Base-by-base conservation (phyloP, 2,888 invertebrate genomes). In the Sepiola atlantica region DNA sequence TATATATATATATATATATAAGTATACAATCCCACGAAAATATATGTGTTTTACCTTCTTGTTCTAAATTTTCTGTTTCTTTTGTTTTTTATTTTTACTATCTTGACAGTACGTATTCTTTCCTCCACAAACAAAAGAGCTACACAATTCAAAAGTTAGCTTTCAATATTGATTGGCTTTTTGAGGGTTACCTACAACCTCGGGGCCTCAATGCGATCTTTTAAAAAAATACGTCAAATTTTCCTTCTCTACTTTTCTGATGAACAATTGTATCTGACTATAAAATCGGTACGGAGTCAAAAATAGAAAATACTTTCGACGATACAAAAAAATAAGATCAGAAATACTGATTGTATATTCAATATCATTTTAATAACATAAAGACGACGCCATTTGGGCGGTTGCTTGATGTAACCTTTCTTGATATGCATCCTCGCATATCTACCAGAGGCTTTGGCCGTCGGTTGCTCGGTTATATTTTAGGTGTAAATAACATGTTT, bases 81-180 rank as follows among this genome's bases (percentile, higher is more conserved):
- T n/a, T 77, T 16, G n/a, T 32, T 77, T 77, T n/a, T 77, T 16
- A 20, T 32, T 77, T 77, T 32, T 32, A n/a, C n/a, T 32, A 77
- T 77, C 14, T 77, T 77, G 77, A 16, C n/a, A 77, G 77, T 32
- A n/a, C 16, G n/a, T 77, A 1, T 77, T 77, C 77, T 16, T 77
- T 77, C n/a, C 77, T n/a, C 14, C 14, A 32, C 77, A 32, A 77
- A 77, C 77, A 77, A 77, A 77, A 77, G 77, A 77, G n/a, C 77
- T 77, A n/a, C 77, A 77, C 77, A 77, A 77, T 77, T 77, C 77
- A 77, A 77, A 77, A 77, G 77, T 77, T 32, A 77, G 77, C n/a
- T 77, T 77, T 77, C 77, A 77, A 77, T 77, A 77, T 77, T 77
- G 77, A 77, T 77, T 77, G n/a, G 77, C 45, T 32, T n/a, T 77